Percentiles rank a stretch among this genome's conserved stretches.
Evolutionary conservation across 2,797 vertebrate genomes (phyloP).

Genomic region (Karalla daura): DNA sequence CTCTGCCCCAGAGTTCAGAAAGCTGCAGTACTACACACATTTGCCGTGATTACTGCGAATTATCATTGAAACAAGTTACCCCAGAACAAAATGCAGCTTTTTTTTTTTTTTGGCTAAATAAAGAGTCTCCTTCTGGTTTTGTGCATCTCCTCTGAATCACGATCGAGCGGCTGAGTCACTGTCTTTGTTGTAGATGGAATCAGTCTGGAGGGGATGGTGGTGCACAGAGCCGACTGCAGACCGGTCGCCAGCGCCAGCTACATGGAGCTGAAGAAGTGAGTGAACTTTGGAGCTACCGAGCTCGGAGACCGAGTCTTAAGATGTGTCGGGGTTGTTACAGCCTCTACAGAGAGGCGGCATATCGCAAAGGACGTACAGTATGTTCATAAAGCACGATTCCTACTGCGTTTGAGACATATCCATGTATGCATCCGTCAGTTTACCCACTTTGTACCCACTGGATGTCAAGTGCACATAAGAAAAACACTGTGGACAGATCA

Average conservation of each 20-base stretch:
- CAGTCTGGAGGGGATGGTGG: conserved; percentile 91
- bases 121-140: background rate
- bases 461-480: too few relatives aligned
- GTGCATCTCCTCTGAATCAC: conserved; percentile 34
- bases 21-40: too few relatives aligned
- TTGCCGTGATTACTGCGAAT: too few relatives aligned
- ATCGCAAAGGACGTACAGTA: too few relatives aligned
- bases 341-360: background rate
- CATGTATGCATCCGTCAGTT: too few relatives aligned
- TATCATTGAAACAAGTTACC: too few relatives aligned
- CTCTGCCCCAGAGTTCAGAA: too few relatives aligned
- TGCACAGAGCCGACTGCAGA: conserved; percentile 92
- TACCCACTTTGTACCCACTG: too few relatives aligned
- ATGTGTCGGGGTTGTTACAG: background rate
- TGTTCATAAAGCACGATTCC: too few relatives aligned
- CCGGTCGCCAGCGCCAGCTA: conserved; percentile 91
- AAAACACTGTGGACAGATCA: too few relatives aligned
- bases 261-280: conserved; percentile 94
- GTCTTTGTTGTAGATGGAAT: conserved; percentile 84
- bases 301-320: background rate
- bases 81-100: too few relatives aligned
- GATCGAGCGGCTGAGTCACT: conserved; percentile 56
- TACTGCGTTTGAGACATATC: too few relatives aligned
- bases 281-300: conserved; percentile 21
- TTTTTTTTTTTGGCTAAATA: background rate